Evolutionary conservation across 2,888 invertebrate genomes (phyloP).

Genomic region (Ommatoiulus sabulosus): DNA sequence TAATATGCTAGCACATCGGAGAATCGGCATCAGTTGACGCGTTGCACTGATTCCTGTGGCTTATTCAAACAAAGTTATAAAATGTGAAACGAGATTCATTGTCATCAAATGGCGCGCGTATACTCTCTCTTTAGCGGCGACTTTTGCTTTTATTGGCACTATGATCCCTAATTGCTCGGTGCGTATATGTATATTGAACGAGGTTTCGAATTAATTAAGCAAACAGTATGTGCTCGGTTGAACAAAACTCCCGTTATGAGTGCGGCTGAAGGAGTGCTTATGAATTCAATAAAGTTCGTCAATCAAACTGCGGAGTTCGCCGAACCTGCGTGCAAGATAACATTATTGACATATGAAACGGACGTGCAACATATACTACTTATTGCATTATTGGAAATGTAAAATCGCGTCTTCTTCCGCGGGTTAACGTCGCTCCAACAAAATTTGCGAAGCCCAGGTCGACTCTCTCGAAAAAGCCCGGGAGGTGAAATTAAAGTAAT

Average conservation of each 20-base stretch:
- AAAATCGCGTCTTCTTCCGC: too few species aligned
- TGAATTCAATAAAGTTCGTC: conserved; percentile 12
- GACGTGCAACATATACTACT: neutral
- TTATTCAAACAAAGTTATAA: conserved; percentile 38
- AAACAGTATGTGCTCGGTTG: conserved; percentile 12
- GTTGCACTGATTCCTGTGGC: conserved; percentile 35
- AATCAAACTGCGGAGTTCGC: neutral
- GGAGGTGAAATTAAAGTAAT: too few species aligned
- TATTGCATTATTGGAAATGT: neutral
- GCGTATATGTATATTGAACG: conserved; percentile 10
- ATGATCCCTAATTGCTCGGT: conserved; percentile 16
- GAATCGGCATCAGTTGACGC: conserved; percentile 22
- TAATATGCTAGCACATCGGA: neutral
- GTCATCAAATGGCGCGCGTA: neutral
- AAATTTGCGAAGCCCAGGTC: too few species aligned
- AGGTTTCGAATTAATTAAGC: conserved; percentile 30
- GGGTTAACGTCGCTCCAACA: too few species aligned
- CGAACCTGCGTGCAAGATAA: neutral
- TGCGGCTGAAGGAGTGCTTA: neutral
- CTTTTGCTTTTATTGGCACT: conserved; percentile 41
- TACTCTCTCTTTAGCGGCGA: neutral
- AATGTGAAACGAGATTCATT: conserved; percentile 31
- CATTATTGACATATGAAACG: neutral
- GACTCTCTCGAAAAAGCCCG: too few species aligned
- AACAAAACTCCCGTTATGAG: neutral